phyloP scores from a whole-genome alignment of 2,888 invertebrate species.

The Drosophila nr. medialis region DNA sequence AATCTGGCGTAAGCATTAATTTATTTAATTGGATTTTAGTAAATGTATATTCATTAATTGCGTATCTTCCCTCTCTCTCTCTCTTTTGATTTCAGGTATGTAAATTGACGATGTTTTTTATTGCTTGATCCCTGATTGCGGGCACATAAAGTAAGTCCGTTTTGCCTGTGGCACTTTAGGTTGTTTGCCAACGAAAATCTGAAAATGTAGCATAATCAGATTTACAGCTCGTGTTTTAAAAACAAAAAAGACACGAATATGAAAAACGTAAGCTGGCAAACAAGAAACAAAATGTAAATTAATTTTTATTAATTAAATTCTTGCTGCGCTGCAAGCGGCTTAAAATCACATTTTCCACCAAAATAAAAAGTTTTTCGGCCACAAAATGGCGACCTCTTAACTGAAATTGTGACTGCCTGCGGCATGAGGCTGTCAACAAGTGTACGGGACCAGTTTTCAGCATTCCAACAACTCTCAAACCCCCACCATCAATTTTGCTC shows the following conservation, averaged over 20 bases:
- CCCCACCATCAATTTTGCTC: neutral
- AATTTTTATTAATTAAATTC: slow-evolving; percentile 74
- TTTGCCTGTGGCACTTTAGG: slow-evolving; percentile 41
- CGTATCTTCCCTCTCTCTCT: neutral
- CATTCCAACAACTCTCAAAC: neutral
- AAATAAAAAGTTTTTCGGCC: slow-evolving; percentile 35
- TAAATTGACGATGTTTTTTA: slow-evolving; percentile 26
- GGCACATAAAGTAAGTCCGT: slow-evolving; percentile 54
- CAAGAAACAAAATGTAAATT: slow-evolving; percentile 44
- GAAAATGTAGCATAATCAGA: slow-evolving; percentile 55
- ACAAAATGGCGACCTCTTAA: slow-evolving; percentile 57
- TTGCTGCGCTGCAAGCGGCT: slow-evolving; percentile 59
- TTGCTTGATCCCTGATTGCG: slow-evolving; percentile 45
- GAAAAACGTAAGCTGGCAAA: slow-evolving; percentile 33
- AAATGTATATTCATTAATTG: slow-evolving; percentile 4
- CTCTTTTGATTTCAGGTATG: slow-evolving; percentile 63
- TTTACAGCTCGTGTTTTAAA: slow-evolving; percentile 50
- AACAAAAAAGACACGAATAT: too few species aligned
- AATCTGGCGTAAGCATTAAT: neutral
- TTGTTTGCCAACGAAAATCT: slow-evolving; percentile 42
- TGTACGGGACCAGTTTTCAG: slow-evolving; percentile 25
- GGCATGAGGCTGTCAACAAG: slow-evolving; percentile 68
- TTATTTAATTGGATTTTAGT: neutral
- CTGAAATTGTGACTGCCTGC: slow-evolving; percentile 61
- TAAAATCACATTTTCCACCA: slow-evolving; percentile 55